Conservation (phyloP, 2,888 invertebrate genomes). For the Nyleta sp. region DNA sequence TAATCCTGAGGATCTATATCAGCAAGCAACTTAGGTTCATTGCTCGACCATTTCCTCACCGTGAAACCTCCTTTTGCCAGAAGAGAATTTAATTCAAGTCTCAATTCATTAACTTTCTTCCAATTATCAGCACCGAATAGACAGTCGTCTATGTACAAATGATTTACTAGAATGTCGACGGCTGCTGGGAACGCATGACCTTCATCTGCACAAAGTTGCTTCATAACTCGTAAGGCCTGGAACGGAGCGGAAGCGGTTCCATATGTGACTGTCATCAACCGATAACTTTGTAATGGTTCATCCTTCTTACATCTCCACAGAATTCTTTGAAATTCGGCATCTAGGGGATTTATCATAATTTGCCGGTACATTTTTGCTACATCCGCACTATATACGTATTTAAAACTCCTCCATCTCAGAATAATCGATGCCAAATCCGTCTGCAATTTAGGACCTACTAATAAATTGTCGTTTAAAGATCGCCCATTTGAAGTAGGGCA, state of each 20-base stretch:
- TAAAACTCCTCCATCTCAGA: constrained; percentile 3
- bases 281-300: too few species aligned
- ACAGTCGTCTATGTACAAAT: neutral
- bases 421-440: neutral
- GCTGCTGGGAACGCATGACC: too few species aligned
- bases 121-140: neutral
- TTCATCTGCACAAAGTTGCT: too few species aligned
- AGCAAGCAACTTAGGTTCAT: neutral
- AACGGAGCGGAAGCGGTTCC: too few species aligned
- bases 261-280: too few species aligned
- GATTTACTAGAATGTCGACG: too few species aligned
- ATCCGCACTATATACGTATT: constrained; percentile 25
- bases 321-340: too few species aligned
- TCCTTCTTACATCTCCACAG: too few species aligned
- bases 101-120: neutral
- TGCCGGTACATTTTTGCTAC: constrained; percentile 33
- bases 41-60: constrained; percentile 46
- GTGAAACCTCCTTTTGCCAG: constrained; percentile 44
- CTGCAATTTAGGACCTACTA: too few species aligned
- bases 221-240: too few species aligned
- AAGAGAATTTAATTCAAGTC: constrained; percentile 27
- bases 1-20: constrained; percentile 12
- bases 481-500: too few species aligned
- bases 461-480: too few species aligned
- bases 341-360: neutral